Conservation (phyloP, 2,797 vertebrate species). For the Phoxinus dragarum region DNA sequence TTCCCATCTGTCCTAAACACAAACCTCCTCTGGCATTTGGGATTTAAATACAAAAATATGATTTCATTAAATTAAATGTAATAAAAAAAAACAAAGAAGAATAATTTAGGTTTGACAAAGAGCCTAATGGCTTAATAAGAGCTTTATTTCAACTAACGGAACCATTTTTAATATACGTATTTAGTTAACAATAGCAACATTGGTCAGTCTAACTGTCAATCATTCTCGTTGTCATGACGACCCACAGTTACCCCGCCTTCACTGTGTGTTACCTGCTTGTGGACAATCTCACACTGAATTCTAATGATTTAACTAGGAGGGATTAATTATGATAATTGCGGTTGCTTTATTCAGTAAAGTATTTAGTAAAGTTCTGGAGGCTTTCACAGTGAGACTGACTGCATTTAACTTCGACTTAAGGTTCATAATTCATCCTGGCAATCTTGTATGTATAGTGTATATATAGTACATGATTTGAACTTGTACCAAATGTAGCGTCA, state of each 20-base stretch:
- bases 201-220: slow-evolving; percentile 42
- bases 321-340: slow-evolving; percentile 20
- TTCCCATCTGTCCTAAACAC: not conserved
- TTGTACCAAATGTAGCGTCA: not conserved
- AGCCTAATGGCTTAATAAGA: not conserved
- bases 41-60: not conserved
- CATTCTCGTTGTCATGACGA: slow-evolving; percentile 37
- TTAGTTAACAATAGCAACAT: not conserved
- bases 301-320: slow-evolving; percentile 14
- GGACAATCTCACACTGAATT: not conserved
- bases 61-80: not conserved
- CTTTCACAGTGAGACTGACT: not conserved
- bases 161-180: not conserved
- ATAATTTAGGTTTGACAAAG: not conserved
- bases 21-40: not conserved
- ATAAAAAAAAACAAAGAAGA: too few species aligned
- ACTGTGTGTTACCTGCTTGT: not conserved
- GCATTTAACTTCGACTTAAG: not conserved
- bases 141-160: not conserved
- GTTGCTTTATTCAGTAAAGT: not conserved
- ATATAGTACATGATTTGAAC: not conserved
- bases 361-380: not conserved
- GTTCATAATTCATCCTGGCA: not conserved
- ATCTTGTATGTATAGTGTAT: not conserved
- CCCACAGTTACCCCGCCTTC: not conserved